Conservation (phyloP, 2,113 vertebrate species). For the Elaphurus davidianus region DNA sequence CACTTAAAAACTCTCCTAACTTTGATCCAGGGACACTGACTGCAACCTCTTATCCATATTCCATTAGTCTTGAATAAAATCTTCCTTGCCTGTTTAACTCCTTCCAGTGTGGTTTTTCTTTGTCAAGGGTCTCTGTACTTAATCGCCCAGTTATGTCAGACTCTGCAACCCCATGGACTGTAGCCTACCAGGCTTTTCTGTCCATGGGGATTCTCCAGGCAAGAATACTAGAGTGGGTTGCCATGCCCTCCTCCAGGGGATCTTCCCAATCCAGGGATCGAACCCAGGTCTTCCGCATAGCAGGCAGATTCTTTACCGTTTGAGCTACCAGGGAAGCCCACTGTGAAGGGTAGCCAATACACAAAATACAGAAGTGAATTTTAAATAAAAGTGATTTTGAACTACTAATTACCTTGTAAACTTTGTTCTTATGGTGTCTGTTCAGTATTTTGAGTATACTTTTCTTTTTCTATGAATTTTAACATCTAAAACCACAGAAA, state of each 20-base stretch:
- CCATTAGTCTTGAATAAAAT: background rate
- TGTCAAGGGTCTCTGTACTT: background rate
- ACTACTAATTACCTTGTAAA: background rate
- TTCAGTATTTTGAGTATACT: background rate
- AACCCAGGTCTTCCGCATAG: background rate
- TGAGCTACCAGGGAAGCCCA: background rate
- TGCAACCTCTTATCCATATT: background rate
- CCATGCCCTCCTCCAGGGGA: background rate
- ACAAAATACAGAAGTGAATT: background rate
- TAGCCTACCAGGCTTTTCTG: background rate
- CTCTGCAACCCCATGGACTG: background rate
- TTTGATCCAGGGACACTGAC: background rate
- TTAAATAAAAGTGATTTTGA: background rate
- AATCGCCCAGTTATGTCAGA: background rate
- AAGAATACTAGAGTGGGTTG: background rate
- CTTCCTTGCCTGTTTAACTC: background rate
- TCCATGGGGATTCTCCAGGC: background rate
- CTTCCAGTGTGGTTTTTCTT: background rate
- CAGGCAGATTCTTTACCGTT: background rate
- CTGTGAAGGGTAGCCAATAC: background rate
- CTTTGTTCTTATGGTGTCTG: background rate
- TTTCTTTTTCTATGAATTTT: constrained; percentile 1
- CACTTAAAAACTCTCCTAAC: background rate
- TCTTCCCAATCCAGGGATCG: background rate
- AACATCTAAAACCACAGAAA: background rate